phyloP scores from a whole-genome alignment of 1,140 invertebrate species.

The Caenorhabditis inopinata region DNA sequence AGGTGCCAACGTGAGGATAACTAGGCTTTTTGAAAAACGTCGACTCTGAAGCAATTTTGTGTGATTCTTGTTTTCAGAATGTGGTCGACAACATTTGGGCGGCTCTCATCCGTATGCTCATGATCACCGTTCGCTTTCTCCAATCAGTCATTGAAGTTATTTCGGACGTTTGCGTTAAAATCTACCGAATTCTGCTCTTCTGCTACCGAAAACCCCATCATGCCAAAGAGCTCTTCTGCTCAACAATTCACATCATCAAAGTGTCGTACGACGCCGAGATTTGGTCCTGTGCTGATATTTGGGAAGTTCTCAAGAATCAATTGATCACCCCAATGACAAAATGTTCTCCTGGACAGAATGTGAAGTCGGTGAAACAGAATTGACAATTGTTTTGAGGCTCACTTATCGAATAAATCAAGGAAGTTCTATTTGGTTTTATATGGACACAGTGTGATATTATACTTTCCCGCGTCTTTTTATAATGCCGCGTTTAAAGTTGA shows the following conservation, averaged over 20 bases:
- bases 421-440: too few relatives aligned
- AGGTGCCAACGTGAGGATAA: not conserved
- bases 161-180: not conserved
- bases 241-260: not conserved
- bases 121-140: not conserved
- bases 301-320: not conserved
- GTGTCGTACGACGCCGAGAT: conserved; percentile 25
- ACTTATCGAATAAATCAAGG: too few relatives aligned
- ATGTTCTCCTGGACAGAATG: not conserved
- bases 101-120: not conserved
- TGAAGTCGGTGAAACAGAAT: not conserved
- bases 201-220: conserved; percentile 20
- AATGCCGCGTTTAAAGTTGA: too few relatives aligned
- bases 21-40: too few relatives aligned
- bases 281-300: conserved; percentile 8
- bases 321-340: not conserved
- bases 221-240: not conserved
- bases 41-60: not conserved
- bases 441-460: too few relatives aligned
- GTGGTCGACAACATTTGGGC: not conserved
- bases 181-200: conserved; percentile 11
- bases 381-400: too few relatives aligned
- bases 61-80: not conserved
- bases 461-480: too few relatives aligned
- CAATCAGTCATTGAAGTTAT: not conserved